Percentiles rank a stretch among this genome's conserved stretches.
phyloP scores from a whole-genome alignment of 2,797 vertebrate species.

The Crocidura indochinensis region DNA sequence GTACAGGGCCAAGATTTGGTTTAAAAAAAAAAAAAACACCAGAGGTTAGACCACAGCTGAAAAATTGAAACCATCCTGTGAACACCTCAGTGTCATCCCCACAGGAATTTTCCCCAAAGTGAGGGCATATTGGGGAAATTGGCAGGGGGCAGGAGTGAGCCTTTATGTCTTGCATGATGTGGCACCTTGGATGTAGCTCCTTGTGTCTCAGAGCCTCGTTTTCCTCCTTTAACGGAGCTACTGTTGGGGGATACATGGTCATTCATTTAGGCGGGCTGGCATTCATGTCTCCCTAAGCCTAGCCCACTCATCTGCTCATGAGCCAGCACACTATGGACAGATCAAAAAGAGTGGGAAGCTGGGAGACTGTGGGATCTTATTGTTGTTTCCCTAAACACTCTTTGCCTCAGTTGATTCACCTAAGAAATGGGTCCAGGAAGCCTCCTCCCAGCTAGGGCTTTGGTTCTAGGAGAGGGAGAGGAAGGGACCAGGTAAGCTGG shows the following conservation, averaged over 20 bases:
- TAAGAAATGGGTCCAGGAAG: neutral
- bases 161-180: neutral
- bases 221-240: neutral
- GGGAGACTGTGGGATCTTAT: neutral
- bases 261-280: no score
- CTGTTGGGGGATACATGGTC: no score
- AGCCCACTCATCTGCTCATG: neutral
- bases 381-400: slow-evolving; percentile 2
- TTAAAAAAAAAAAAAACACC: slow-evolving; percentile 84
- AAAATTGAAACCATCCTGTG: slow-evolving; percentile 88
- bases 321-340: neutral
- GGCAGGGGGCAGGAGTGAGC: no score
- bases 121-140: neutral
- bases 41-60: slow-evolving; percentile 85
- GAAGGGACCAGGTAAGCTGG: neutral
- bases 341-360: neutral
- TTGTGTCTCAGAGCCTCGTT: neutral
- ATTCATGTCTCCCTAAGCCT: no score
- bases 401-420: neutral
- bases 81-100: slow-evolving; percentile 28
- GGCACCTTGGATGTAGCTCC: rapidly evolving
- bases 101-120: no score
- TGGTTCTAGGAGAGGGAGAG: neutral
- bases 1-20: slow-evolving; percentile 86
- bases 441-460: neutral